These are phyloP conservation scores for Margaritifera margaritifera DNA, from an alignment of 2,888 invertebrate genomes.

Conservation along the genomic window DNA sequence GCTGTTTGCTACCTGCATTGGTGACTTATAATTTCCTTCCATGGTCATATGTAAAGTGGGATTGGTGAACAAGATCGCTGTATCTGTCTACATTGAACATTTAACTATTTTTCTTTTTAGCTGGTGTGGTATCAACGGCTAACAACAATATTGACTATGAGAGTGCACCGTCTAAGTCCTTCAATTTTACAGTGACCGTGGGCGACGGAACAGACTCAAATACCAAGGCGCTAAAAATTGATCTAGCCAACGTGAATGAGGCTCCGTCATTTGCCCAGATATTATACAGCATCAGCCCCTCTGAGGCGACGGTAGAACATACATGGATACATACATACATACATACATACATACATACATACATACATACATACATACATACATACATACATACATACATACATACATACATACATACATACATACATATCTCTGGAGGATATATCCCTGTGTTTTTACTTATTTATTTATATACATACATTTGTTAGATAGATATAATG, in stretches of 20 bases:
- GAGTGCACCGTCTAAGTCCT: background rate
- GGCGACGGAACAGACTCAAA: constrained; percentile 6
- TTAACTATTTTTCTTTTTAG: background rate
- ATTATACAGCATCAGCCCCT: constrained; percentile 20
- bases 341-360: too few relatives aligned
- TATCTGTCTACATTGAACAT: background rate
- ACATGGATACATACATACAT: background rate
- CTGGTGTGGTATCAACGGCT: constrained; percentile 9
- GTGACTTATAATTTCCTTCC: too few relatives aligned
- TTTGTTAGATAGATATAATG: too few relatives aligned
- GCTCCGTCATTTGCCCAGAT: constrained; percentile 16
- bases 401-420: too few relatives aligned
- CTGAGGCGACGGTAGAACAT: constrained; percentile 17
- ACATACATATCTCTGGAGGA: too few relatives aligned
- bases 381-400: too few relatives aligned
- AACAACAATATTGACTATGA: constrained; percentile 12
- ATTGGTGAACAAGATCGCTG: too few relatives aligned
- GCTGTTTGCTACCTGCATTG: too few relatives aligned
- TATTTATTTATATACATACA: too few relatives aligned
- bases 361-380: too few relatives aligned
- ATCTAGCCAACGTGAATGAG: constrained; percentile 19
- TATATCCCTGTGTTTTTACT: too few relatives aligned
- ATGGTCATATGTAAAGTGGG: too few relatives aligned
- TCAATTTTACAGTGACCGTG: constrained; percentile 3
- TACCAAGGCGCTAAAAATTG: constrained; percentile 1